These are phyloP conservation scores for Fabriciana adippe DNA, from an alignment of 2,888 invertebrate genomes.

Conservation along the genomic window DNA sequence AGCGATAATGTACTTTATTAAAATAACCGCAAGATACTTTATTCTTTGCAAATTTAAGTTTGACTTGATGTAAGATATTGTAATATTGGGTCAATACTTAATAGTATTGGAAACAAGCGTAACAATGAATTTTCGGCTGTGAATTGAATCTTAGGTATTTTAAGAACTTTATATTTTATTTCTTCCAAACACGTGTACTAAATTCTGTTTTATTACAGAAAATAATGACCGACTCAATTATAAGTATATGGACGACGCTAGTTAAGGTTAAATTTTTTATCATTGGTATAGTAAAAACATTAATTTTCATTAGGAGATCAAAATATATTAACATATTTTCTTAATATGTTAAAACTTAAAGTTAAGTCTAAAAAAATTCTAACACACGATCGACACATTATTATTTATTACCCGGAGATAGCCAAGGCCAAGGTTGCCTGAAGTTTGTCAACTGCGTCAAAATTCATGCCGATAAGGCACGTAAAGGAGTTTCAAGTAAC, in stretches of 20 bases:
- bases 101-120: conserved; percentile 30
- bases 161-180: not conserved
- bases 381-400: conserved; percentile 22
- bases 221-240: too few species aligned
- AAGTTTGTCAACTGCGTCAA: conserved; percentile 31
- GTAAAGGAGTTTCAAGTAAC: conserved; percentile 52
- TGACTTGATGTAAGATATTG: conserved; percentile 32
- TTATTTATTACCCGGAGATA: conserved; percentile 29
- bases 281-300: not conserved
- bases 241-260: not conserved
- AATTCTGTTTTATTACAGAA: too few species aligned
- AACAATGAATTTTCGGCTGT: conserved; percentile 23
- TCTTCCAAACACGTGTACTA: too few species aligned
- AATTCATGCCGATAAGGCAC: conserved; percentile 39
- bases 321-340: not conserved
- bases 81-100: conserved; percentile 36
- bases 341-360: not conserved
- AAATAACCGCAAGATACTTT: not conserved
- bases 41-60: not conserved
- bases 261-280: not conserved
- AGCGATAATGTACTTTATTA: conserved; percentile 19
- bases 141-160: conserved; percentile 11
- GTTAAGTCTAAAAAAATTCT: conserved; percentile 8
- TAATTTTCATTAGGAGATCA: not conserved
- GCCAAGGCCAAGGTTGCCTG: conserved; percentile 39